A percentile compares a stretch with the other conserved stretches of the same genome.
Evolutionary conservation across 2,888 invertebrate species (phyloP).

Genomic region (Eulithis testata): DNA sequence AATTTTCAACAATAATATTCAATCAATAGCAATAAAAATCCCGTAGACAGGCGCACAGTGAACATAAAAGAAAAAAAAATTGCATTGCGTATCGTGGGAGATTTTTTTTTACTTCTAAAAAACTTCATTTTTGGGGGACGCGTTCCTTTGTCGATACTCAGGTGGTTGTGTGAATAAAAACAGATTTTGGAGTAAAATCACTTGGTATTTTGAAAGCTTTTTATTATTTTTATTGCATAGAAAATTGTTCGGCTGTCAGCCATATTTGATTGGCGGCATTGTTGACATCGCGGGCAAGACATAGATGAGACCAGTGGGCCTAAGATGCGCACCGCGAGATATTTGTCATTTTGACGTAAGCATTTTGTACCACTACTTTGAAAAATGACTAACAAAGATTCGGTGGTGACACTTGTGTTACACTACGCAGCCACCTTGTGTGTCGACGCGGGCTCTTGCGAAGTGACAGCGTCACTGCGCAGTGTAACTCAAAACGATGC

Average conservation of each 20-base stretch:
- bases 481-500: too few species aligned
- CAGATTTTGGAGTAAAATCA: conserved; percentile 40
- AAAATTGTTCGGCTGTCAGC: not conserved
- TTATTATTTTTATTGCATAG: conserved; percentile 17
- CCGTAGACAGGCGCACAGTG: conserved; percentile 47
- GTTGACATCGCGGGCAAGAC: not conserved
- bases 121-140: conserved; percentile 56
- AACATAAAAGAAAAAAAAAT: conserved; percentile 56
- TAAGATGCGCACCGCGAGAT: too few species aligned
- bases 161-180: conserved; percentile 63
- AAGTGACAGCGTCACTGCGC: too few species aligned
- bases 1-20: conserved; percentile 51
- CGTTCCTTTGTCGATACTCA: conserved; percentile 66
- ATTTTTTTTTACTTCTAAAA: conserved; percentile 59
- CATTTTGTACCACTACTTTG: too few species aligned
- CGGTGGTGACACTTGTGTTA: too few species aligned
- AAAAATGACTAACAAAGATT: too few species aligned
- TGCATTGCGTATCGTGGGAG: conserved; percentile 70
- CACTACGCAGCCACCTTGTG: too few species aligned
- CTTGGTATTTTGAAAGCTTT: conserved; percentile 25
- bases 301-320: too few species aligned
- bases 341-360: too few species aligned
- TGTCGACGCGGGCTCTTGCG: too few species aligned
- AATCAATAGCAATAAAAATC: conserved; percentile 62
- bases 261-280: conserved; percentile 7